Percentiles rank a stretch among this genome's conserved stretches.
Conservation (phyloP, 2,113 vertebrate species). For the Gallinago jamesoni region DNA sequence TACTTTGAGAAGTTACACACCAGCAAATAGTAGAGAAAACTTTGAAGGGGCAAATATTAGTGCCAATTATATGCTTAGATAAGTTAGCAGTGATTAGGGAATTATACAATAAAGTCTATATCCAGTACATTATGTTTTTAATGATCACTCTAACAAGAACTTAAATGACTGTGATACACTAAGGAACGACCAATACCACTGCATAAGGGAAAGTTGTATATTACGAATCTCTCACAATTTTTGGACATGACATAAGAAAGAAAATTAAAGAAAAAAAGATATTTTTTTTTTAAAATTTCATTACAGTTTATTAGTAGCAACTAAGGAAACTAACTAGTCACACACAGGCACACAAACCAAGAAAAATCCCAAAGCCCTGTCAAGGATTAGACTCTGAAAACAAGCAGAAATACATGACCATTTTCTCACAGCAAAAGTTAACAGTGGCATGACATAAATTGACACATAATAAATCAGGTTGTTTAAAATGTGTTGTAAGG, state of each 20-base stretch:
- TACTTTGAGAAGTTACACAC: background rate
- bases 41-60: constrained; percentile 9
- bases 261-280: background rate
- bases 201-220: background rate
- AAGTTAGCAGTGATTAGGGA: constrained; percentile 34
- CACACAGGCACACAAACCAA: background rate
- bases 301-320: background rate
- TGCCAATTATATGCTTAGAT: constrained; percentile 13
- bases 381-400: background rate
- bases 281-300: background rate
- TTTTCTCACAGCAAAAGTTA: background rate
- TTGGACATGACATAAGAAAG: background rate
- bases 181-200: constrained; percentile 22
- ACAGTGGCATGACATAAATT: background rate
- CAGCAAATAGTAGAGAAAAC: background rate
- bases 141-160: constrained; percentile 34
- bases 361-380: background rate
- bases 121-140: constrained; percentile 37
- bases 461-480: background rate
- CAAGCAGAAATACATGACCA: background rate
- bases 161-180: constrained; percentile 29
- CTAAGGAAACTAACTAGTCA: background rate
- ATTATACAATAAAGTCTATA: constrained; percentile 35
- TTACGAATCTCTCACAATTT: background rate
- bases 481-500: background rate